Evolutionary conservation across 2,888 invertebrate species (phyloP).

Genomic region (Leucophenga montana): DNA sequence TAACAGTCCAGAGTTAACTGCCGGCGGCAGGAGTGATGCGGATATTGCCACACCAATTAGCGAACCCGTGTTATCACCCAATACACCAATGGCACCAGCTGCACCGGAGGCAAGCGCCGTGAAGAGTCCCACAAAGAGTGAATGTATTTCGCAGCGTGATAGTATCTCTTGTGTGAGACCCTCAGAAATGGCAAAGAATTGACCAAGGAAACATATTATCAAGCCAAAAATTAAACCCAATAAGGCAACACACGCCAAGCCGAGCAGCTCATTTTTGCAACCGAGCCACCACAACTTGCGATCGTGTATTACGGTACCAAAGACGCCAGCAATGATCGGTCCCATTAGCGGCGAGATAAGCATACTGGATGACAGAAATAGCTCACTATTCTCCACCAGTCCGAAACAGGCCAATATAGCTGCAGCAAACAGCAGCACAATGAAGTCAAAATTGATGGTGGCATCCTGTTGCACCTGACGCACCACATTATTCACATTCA

Average conservation of each 20-base stretch:
- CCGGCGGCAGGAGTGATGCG: constrained; percentile 84
- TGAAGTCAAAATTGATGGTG: constrained; percentile 82
- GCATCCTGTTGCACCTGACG: constrained; percentile 79
- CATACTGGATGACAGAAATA: constrained; percentile 84
- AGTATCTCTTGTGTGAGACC: constrained; percentile 81
- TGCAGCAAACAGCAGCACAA: constrained; percentile 80
- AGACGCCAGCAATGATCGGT: constrained; percentile 83
- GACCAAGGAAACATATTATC: constrained; percentile 75
- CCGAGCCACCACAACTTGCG: constrained; percentile 78
- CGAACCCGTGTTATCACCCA: constrained; percentile 84
- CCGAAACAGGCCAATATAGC: constrained; percentile 83
- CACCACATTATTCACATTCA: constrained; percentile 81
- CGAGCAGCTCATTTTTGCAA: constrained; percentile 78
- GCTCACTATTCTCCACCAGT: constrained; percentile 83
- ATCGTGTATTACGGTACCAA: constrained; percentile 81
- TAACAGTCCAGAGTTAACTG: constrained; percentile 82
- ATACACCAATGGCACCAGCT: constrained; percentile 82
- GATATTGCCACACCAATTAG: constrained; percentile 87
- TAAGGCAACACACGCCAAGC: constrained; percentile 77
- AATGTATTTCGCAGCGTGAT: constrained; percentile 77
- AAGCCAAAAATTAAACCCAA: constrained; percentile 81
- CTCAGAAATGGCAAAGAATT: constrained; percentile 75
- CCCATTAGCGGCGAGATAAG: constrained; percentile 86
- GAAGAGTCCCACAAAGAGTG: constrained; percentile 80
- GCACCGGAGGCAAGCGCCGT: constrained; percentile 84